phyloP scores from a whole-genome alignment of 2,113 vertebrate species.

The Hyperoodon ampullatus region DNA sequence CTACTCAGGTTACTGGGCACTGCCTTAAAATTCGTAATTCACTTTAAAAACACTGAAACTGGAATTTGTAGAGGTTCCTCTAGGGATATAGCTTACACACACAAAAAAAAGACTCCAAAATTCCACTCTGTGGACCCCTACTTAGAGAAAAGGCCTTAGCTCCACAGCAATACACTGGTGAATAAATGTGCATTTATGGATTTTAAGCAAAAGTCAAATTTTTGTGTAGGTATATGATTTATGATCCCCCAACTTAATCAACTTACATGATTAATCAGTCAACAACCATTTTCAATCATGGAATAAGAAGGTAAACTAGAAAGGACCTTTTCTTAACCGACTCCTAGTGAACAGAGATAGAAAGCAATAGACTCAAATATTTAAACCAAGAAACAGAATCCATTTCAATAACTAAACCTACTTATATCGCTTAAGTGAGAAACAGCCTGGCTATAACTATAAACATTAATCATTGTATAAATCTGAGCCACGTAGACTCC shows the following conservation, averaged over 20 bases:
- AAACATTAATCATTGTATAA: constrained; percentile 76
- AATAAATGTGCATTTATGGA: background rate
- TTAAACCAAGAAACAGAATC: constrained; percentile 67
- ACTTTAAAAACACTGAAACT: background rate
- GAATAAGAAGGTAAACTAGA: constrained; percentile 22
- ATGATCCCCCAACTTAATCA: constrained; percentile 10
- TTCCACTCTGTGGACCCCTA: background rate
- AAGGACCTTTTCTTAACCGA: constrained; percentile 64
- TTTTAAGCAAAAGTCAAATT: background rate
- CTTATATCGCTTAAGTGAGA: background rate
- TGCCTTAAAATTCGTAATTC: background rate
- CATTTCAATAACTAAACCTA: constrained; percentile 65
- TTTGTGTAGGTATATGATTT: background rate
- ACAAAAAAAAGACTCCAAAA: background rate
- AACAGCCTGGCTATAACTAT: constrained; percentile 28
- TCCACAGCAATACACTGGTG: background rate
- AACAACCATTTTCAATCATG: background rate
- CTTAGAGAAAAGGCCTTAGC: background rate
- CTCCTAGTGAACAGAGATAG: constrained; percentile 75
- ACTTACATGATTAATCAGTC: background rate
- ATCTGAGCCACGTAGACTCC: constrained; percentile 56
- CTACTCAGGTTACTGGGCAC: background rate
- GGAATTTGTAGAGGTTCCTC: background rate
- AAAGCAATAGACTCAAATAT: constrained; percentile 63
- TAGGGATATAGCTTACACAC: background rate